Percentiles rank a stretch among this genome's conserved stretches.
Evolutionary conservation across 2,797 vertebrate species (phyloP).

Genomic region (Taeniopygia guttata): DNA sequence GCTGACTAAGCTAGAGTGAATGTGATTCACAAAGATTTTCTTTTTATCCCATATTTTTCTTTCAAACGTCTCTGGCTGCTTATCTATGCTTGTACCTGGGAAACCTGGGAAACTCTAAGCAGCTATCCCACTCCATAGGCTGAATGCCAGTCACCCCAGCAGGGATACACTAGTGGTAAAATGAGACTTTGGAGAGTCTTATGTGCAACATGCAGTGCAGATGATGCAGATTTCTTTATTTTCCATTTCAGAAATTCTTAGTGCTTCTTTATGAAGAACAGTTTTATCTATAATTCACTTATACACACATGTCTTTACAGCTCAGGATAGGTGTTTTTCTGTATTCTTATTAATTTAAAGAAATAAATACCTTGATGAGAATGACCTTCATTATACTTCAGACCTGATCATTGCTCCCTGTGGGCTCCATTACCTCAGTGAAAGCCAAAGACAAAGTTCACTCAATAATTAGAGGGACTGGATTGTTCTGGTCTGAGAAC

Average conservation of each 20-base stretch:
- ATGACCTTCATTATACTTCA: slow-evolving; percentile 55
- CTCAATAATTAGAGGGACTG: slow-evolving; percentile 55
- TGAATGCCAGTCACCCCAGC: slow-evolving; percentile 22
- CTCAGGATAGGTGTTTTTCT: not conserved
- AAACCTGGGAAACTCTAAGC: not conserved
- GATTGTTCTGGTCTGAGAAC: slow-evolving; percentile 56
- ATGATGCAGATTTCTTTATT: not conserved
- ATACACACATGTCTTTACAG: not conserved
- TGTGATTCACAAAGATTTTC: not conserved
- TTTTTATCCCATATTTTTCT: slow-evolving; percentile 28
- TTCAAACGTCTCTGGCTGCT: not conserved
- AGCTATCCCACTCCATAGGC: not conserved
- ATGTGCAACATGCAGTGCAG: not conserved
- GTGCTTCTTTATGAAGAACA: not conserved
- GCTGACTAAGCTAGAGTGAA: not conserved
- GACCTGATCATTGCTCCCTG: slow-evolving; percentile 39
- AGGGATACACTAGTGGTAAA: not conserved
- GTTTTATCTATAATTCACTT: not conserved
- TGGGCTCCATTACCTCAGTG: slow-evolving; percentile 41
- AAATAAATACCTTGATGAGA: slow-evolving; percentile 39
- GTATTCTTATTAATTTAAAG: not conserved
- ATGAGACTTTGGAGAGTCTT: slow-evolving; percentile 18
- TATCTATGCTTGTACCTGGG: not conserved
- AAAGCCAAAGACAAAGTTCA: slow-evolving; percentile 52
- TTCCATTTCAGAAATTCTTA: not conserved